Evolutionary conservation across 2,113 vertebrate species (phyloP).

Genomic region (Calypte anna): DNA sequence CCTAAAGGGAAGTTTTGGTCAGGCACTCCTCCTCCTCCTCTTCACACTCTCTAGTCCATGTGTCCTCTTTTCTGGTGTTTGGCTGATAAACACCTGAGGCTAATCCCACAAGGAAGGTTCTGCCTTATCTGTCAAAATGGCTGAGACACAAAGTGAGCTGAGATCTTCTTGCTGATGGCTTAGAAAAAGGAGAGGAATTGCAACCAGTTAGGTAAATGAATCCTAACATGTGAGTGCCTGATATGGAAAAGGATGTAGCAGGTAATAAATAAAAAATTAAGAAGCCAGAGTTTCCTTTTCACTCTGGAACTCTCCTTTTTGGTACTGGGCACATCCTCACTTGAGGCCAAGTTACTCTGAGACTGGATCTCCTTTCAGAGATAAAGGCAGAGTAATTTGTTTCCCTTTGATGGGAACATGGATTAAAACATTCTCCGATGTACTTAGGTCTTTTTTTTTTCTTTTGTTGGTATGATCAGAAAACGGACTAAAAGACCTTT

Average conservation of each 20-base stretch:
- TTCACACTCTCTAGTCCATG: fast-evolving
- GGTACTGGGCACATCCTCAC: neutral
- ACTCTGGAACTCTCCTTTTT: neutral
- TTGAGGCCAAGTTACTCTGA: neutral
- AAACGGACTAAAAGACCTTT: neutral
- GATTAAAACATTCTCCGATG: constrained; percentile 55
- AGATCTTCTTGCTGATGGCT: neutral
- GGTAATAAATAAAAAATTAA: neutral
- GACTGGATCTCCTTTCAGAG: constrained; percentile 69
- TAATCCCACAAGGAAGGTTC: neutral
- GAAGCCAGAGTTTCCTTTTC: neutral
- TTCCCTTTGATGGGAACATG: constrained; percentile 43
- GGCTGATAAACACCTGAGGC: neutral
- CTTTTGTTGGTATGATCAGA: constrained; percentile 28
- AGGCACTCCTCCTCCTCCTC: neutral
- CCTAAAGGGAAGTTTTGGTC: neutral
- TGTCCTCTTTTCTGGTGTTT: neutral
- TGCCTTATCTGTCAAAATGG: neutral
- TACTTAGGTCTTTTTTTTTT: constrained; percentile 48
- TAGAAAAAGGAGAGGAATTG: neutral
- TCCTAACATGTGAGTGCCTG: fast-evolving
- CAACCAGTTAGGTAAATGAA: neutral
- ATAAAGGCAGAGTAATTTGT: constrained; percentile 69
- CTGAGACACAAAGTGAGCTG: neutral
- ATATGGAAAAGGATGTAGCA: neutral